phyloP scores from a whole-genome alignment of 2,113 vertebrate species.

The Eulacestoma nigropectus region DNA sequence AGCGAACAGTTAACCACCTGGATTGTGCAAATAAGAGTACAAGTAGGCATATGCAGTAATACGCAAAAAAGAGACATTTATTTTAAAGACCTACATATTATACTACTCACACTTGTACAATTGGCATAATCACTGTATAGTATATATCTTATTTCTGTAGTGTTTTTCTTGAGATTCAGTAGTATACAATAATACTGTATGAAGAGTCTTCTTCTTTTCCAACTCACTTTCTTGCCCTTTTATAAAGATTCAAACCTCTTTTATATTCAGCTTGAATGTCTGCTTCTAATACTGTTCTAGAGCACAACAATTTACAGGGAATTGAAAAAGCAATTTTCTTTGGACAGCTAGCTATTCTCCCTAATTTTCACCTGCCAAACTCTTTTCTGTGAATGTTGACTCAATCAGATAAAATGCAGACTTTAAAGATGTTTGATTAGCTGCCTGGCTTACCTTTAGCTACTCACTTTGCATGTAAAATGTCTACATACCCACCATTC shows the following conservation, averaged over 20 bases:
- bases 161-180: background rate
- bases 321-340: slow-evolving; percentile 66
- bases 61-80: background rate
- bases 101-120: background rate
- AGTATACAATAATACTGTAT: background rate
- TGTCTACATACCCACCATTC: background rate
- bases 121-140: background rate
- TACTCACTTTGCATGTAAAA: slow-evolving; percentile 28
- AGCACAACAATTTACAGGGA: slow-evolving; percentile 54
- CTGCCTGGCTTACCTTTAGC: slow-evolving; percentile 21
- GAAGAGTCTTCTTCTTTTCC: background rate
- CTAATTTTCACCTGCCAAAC: slow-evolving; percentile 62
- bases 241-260: background rate
- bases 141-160: background rate
- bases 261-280: slow-evolving; percentile 20
- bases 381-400: slow-evolving; percentile 48
- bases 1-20: background rate
- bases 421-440: slow-evolving; percentile 62
- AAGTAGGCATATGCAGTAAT: background rate
- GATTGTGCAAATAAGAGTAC: background rate
- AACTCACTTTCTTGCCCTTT: background rate
- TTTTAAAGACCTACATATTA: background rate
- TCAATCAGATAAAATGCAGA: slow-evolving; percentile 45
- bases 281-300: slow-evolving; percentile 37
- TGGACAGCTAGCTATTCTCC: slow-evolving; percentile 50